Evolutionary conservation across 2,113 vertebrate species (phyloP), one percentile per base, ranked within the genome.

Genomic region (Anolis carolinensis): DNA sequence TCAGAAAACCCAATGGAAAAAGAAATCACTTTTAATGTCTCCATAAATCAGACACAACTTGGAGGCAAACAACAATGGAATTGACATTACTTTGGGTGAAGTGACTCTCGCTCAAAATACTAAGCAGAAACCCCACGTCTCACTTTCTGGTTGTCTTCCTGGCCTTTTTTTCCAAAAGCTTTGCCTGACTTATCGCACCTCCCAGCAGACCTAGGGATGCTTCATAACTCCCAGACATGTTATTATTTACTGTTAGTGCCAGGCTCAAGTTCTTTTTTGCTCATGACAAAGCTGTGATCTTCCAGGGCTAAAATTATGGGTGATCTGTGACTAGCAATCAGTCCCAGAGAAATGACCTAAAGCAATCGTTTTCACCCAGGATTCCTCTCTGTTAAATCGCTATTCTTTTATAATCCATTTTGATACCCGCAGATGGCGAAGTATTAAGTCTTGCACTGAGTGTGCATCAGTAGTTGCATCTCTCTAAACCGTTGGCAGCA

Each of bases 241-340:
- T 91, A 85, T 91, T 93, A 91, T 93, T 94, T 93, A 91, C 55
- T 94, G 87, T 87, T 91, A 83, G 90, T 93, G 91, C 94, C 92
- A 92, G 91, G 90, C 89, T 44, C 91, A 91, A 93, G 92, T 94
- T 91, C 86, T 74, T 85, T 93, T 85, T 86, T 73, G 68, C 91
- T 95, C 87, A 71, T 86, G 87, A 93, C 84, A 93, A 90, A 86
- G 82, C 87, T 87, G 81, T 90, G 77, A 92, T 94, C 85, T 94
- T 81, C 62, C 79, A 87, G 91, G 70, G 36, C 27, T 92, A 92
- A 90, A 94, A 87, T 92, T 93, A 92, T 90, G 87, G 32, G 77
- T 90, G 83, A 74, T 93, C 75, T 93, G 78, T 87, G 86, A 75
- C 84, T 95, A 93, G 89, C 78, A 74, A 84, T 77, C 85, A 81